Evolutionary conservation across 2,888 invertebrate genomes (phyloP).

Genomic region (Monopis laevigella): DNA sequence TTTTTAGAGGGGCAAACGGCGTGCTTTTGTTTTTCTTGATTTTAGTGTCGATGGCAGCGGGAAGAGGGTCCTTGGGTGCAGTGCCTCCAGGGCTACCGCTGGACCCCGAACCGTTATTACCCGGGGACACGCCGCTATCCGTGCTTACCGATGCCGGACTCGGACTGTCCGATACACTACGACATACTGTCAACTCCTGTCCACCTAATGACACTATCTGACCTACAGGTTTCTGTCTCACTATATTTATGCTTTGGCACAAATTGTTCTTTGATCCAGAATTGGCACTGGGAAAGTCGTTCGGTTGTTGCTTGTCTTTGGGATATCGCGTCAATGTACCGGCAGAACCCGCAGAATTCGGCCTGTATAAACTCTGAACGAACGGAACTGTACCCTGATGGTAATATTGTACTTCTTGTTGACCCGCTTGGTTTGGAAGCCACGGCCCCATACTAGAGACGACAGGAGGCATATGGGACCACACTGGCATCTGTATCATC

Average conservation of each 20-base stretch:
- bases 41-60: conserved; percentile 35
- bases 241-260: conserved; percentile 65
- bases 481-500: conserved; percentile 53
- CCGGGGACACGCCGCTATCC: conserved; percentile 40
- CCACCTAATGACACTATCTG: conserved; percentile 56
- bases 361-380: conserved; percentile 49
- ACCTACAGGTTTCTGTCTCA: conserved; percentile 60
- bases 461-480: conserved; percentile 49
- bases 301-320: conserved; percentile 27
- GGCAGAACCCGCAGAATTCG: conserved; percentile 56
- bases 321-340: conserved; percentile 56
- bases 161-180: conserved; percentile 45
- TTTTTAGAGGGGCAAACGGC: conserved; percentile 45
- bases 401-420: conserved; percentile 54
- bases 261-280: conserved; percentile 31
- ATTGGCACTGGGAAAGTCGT: conserved; percentile 12
- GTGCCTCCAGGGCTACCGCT: conserved; percentile 23
- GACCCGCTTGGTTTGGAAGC: conserved; percentile 38
- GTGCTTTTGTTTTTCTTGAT: conserved; percentile 43
- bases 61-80: conserved; percentile 18
- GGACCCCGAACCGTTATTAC: conserved; percentile 26
- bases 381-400: conserved; percentile 54
- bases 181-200: conserved; percentile 47
- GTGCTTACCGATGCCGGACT: conserved; percentile 53
- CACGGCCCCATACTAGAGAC: conserved; percentile 48